Conservation (phyloP, 2,797 vertebrate species). For the Chloroceryle inda region DNA sequence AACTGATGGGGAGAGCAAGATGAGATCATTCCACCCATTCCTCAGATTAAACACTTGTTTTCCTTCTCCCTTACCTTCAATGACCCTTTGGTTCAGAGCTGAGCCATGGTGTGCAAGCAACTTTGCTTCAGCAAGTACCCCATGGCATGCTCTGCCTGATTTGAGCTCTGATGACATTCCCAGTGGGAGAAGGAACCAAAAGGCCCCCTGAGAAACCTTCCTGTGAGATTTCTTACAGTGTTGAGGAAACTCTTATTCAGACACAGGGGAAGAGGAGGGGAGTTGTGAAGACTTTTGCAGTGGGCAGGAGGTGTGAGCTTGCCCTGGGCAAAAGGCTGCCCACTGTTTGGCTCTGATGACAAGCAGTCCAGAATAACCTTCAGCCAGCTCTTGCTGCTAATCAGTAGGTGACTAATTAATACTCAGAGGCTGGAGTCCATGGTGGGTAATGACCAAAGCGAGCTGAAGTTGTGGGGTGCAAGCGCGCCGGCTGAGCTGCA, state of each 20-base stretch:
- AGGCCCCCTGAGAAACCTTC: background rate
- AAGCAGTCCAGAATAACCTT: background rate
- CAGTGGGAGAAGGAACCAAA: background rate
- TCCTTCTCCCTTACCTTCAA: background rate
- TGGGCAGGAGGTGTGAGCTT: background rate
- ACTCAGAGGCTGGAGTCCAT: rapidly evolving
- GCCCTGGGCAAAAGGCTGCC: background rate
- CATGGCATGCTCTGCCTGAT: rapidly evolving
- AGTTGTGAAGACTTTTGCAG: background rate
- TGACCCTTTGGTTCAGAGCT: background rate
- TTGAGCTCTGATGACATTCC: background rate
- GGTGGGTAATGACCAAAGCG: background rate
- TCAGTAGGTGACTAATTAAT: slow-evolving; percentile 10
- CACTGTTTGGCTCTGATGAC: background rate
- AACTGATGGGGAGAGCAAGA: background rate
- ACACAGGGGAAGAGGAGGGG: background rate
- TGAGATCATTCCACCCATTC: background rate
- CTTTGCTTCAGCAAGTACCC: background rate
- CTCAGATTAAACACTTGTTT: background rate
- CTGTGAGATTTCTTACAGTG: background rate
- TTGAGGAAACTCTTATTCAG: background rate
- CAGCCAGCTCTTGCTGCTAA: background rate
- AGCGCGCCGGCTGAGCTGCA: rapidly evolving
- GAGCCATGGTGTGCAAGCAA: rapidly evolving
- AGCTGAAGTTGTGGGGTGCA: rapidly evolving